A percentile compares a stretch with the other conserved stretches of the same genome.
These are phyloP conservation scores for Priocnemis perturbator DNA, from an alignment of 2,888 invertebrate species.

Conservation along the genomic window DNA sequence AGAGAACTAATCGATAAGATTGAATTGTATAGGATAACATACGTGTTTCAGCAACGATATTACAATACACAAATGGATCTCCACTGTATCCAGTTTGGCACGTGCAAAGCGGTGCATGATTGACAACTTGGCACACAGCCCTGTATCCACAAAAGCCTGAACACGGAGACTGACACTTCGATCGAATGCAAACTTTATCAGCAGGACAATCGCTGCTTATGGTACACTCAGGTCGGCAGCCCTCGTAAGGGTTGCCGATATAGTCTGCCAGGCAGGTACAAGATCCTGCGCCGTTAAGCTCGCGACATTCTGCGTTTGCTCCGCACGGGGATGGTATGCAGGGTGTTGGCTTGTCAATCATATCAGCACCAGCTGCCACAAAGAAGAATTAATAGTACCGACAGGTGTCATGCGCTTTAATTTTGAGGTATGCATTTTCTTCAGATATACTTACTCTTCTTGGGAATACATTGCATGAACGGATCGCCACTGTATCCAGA, in stretches of 20 bases:
- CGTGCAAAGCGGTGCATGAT: constrained; percentile 86
- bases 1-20: background rate
- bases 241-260: constrained; percentile 80
- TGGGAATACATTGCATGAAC: constrained; percentile 63
- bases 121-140: constrained; percentile 84
- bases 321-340: constrained; percentile 90
- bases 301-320: constrained; percentile 87
- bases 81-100: constrained; percentile 82
- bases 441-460: constrained; percentile 53
- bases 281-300: constrained; percentile 76
- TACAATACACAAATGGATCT: constrained; percentile 84
- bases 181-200: constrained; percentile 82
- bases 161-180: constrained; percentile 84
- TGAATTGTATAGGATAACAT: constrained; percentile 75
- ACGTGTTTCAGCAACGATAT: constrained; percentile 71
- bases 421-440: background rate
- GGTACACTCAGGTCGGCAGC: constrained; percentile 83
- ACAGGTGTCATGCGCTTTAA: background rate
- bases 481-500: constrained; percentile 79
- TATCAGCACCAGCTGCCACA: constrained; percentile 11
- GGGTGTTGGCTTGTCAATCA: constrained; percentile 74
- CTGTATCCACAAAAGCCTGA: constrained; percentile 86
- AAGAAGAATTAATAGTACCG: constrained; percentile 22
- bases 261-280: constrained; percentile 79
- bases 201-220: constrained; percentile 82